Evolutionary conservation across 2,797 vertebrate genomes (phyloP).

Genomic region (Tokudaia tokunoshimensis): DNA sequence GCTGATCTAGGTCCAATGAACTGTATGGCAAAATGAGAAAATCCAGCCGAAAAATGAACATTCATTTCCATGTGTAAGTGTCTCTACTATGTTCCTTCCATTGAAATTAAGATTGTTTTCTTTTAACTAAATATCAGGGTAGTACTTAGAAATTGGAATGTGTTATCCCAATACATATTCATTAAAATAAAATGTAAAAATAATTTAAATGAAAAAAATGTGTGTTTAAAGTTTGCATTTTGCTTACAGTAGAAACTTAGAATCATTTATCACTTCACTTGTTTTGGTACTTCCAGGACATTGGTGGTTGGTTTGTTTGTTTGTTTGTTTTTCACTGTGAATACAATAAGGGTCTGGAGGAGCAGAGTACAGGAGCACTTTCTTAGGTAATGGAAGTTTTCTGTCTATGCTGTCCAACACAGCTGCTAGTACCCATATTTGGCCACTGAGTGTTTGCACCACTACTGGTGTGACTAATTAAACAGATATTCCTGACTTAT

Average conservation of each 20-base stretch:
- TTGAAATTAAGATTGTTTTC: not conserved
- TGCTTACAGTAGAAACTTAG: not conserved
- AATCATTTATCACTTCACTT: not conserved
- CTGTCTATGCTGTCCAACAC: not conserved
- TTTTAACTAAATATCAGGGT: not conserved
- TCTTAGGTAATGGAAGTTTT: not conserved
- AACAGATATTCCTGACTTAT: not conserved
- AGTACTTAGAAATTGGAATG: not conserved
- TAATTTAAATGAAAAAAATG: not conserved
- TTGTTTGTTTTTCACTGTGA: not conserved
- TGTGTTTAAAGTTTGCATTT: not conserved
- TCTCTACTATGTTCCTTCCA: not conserved
- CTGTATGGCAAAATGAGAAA: conserved; percentile 26
- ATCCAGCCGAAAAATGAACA: not conserved
- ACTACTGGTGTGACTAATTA: not conserved
- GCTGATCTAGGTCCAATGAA: not conserved
- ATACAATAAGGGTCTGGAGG: not conserved
- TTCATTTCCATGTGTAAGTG: not conserved
- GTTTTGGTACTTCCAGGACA: not conserved
- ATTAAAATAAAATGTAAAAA: conserved; percentile 10
- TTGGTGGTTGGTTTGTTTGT: not conserved
- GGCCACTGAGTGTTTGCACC: not conserved
- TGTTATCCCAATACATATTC: not conserved
- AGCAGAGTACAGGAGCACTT: not conserved
- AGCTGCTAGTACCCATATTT: not conserved